Evolutionary conservation across 2,113 vertebrate species (phyloP).

Genomic region (Callospermophilus lateralis): DNA sequence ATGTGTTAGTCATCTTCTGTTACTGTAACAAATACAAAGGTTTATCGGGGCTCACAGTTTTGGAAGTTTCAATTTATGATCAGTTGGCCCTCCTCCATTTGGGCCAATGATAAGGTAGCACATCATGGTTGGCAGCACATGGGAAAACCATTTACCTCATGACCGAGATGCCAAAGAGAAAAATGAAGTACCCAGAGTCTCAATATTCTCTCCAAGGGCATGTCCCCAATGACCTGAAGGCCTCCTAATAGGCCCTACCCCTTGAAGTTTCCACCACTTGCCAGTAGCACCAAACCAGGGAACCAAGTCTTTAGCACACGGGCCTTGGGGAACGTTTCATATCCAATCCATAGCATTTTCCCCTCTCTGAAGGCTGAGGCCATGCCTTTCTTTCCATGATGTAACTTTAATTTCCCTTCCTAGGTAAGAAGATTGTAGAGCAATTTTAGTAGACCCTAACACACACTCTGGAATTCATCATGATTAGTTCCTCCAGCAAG

Average conservation of each 20-base stretch:
- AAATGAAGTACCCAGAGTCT: neutral
- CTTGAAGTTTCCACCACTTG: neutral
- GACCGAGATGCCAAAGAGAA: neutral
- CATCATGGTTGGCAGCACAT: neutral
- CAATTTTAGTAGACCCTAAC: neutral
- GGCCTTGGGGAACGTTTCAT: neutral
- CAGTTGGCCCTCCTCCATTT: neutral
- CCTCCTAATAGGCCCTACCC: neutral
- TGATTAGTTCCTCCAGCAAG: neutral
- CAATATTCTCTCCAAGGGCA: neutral
- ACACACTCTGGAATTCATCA: neutral
- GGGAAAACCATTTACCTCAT: neutral
- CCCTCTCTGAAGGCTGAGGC: neutral
- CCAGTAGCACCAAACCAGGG: neutral
- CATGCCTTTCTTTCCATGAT: neutral
- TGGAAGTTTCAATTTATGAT: neutral
- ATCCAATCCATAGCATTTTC: neutral
- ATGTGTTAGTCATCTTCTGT: neutral
- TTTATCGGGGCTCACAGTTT: neutral
- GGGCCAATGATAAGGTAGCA: neutral
- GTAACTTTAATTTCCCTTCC: neutral
- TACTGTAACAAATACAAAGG: neutral
- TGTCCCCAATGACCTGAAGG: no score
- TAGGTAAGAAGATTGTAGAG: neutral
- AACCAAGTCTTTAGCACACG: neutral